These are phyloP conservation scores for Pangasius larnaudii DNA, from an alignment of 2,797 vertebrate genomes.

Conservation along the genomic window DNA sequence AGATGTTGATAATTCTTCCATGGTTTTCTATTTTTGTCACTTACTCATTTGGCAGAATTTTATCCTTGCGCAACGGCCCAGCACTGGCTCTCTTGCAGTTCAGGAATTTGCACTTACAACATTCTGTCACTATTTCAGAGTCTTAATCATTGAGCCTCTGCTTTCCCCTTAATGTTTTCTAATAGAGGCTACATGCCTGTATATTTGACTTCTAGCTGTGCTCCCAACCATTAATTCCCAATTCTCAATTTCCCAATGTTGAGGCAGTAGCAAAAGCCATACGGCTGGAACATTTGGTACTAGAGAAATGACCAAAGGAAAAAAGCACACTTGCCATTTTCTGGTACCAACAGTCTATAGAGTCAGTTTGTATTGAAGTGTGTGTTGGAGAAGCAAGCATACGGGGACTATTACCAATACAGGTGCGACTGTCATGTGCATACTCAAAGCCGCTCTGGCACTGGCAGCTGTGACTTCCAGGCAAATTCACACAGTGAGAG, in stretches of 20 bases:
- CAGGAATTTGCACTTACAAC: too few species aligned
- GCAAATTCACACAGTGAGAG: conserved; percentile 80
- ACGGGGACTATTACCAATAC: conserved; percentile 60
- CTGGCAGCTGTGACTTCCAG: conserved; percentile 84
- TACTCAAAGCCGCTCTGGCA: conserved; percentile 79
- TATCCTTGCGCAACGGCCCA: too few species aligned
- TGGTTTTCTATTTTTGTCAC: background rate
- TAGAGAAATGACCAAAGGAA: background rate
- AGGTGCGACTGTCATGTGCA: conserved; percentile 74
- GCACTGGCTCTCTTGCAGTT: background rate
- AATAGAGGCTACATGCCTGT: background rate
- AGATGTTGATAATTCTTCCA: too few species aligned
- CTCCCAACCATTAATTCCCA: background rate
- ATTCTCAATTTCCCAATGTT: background rate
- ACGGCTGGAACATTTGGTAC: background rate
- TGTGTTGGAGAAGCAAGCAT: background rate
- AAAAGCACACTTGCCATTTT: background rate
- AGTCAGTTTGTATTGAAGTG: background rate
- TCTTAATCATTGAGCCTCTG: background rate
- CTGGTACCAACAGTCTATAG: background rate
- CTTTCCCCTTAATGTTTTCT: background rate
- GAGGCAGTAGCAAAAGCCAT: background rate
- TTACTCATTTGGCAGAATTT: background rate
- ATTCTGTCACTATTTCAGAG: background rate
- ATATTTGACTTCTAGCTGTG: background rate